Conservation (phyloP, 1,140 invertebrate species). For the Aphis gossypii region DNA sequence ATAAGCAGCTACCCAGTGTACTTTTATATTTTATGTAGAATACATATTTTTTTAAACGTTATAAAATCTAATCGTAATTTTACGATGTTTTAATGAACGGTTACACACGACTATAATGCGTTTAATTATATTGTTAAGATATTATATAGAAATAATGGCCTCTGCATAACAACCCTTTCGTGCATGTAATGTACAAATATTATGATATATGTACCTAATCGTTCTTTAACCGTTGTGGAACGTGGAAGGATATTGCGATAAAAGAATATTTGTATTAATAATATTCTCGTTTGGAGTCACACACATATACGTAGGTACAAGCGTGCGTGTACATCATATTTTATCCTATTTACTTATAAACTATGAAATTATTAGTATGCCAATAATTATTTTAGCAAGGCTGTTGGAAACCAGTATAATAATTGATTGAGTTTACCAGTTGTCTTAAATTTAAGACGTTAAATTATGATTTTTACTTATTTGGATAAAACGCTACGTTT, state of each 20-base stretch:
- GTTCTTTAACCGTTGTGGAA: not conserved
- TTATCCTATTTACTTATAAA: not conserved
- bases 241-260: not conserved
- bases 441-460: not conserved
- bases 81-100: constrained; percentile 16
- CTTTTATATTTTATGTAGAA: not conserved
- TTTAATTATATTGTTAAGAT: not conserved
- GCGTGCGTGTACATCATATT: too few relatives aligned
- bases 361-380: not conserved
- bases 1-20: not conserved
- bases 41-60: not conserved
- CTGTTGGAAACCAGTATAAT: not conserved
- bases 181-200: not conserved
- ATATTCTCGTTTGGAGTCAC: not conserved
- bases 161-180: not conserved
- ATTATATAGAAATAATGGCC: not conserved
- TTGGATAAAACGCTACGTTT: not conserved
- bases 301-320: not conserved
- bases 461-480: constrained; percentile 1
- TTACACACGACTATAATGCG: not conserved
- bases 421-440: not conserved
- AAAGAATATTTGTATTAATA: constrained; percentile 6
- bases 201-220: not conserved
- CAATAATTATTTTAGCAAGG: not conserved
- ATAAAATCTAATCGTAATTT: not conserved